A percentile compares a stretch with the other conserved stretches of the same genome.
These are phyloP conservation scores for Gallinago jamesoni DNA, from an alignment of 2,113 vertebrate species.

Conservation along the genomic window DNA sequence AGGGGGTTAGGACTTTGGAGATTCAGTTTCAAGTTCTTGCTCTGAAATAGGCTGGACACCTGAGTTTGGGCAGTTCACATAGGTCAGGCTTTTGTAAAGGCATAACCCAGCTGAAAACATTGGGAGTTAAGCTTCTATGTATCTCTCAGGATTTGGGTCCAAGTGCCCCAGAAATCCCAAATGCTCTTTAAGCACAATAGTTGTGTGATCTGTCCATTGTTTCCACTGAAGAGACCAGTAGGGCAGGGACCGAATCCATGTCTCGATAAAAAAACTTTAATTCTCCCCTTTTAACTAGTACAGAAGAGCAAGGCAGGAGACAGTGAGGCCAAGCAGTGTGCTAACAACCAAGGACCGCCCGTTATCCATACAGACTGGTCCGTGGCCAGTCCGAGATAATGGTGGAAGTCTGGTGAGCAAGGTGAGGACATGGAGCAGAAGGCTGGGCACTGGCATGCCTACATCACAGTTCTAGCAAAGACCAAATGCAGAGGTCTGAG, in stretches of 20 bases:
- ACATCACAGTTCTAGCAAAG: not conserved
- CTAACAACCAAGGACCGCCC: not conserved
- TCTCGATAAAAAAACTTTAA: not conserved
- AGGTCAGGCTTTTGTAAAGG: not conserved
- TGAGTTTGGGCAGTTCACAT: not conserved
- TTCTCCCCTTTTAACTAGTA: not conserved
- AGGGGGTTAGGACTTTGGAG: not conserved
- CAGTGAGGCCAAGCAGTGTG: not conserved
- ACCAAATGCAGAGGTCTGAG: not conserved
- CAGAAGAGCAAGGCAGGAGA: not conserved
- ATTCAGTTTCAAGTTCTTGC: not conserved
- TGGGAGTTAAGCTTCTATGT: not conserved
- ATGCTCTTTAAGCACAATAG: not conserved
- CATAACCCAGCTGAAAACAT: not conserved
- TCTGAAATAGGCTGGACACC: not conserved
- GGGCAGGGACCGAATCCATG: not conserved
- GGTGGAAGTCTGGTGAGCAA: not conserved
- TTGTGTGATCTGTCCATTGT: not conserved
- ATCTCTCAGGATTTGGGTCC: not conserved
- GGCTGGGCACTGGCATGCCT: not conserved
- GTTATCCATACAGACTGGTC: too few relatives aligned
- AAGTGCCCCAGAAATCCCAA: not conserved
- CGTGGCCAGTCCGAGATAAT: accelerated
- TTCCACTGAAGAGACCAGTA: not conserved
- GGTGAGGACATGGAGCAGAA: not conserved